Evolutionary conservation across 2,113 vertebrate genomes (phyloP).

Genomic region (Salminus brasiliensis): DNA sequence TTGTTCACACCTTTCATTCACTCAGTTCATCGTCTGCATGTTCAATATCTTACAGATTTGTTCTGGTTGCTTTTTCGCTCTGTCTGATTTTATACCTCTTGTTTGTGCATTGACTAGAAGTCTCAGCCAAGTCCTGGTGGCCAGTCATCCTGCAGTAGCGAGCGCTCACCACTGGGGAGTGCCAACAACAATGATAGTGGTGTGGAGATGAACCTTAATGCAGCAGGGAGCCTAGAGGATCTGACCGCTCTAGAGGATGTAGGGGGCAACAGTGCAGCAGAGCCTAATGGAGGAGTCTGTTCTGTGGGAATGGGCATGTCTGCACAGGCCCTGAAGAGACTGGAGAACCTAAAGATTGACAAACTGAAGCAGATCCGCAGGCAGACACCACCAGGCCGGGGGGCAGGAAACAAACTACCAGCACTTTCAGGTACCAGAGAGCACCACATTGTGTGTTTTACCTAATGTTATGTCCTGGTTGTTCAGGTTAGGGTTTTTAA

Average conservation of each 20-base stretch:
- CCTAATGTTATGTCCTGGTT: not conserved
- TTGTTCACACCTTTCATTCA: not conserved
- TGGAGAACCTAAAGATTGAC: slow-evolving; percentile 95
- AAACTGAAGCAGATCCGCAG: slow-evolving; percentile 90
- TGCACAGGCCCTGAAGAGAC: slow-evolving; percentile 84
- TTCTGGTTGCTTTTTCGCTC: not conserved
- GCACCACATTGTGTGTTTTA: not conserved
- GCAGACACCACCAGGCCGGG: slow-evolving; percentile 72
- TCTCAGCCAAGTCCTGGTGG: slow-evolving; percentile 91
- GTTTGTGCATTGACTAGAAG: slow-evolving; percentile 76
- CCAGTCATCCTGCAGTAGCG: slow-evolving; percentile 96
- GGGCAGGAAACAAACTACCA: slow-evolving; percentile 80
- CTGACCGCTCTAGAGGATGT: slow-evolving; percentile 89
- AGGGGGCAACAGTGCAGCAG: slow-evolving; percentile 66
- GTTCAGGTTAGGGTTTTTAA: not conserved
- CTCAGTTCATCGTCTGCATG: not conserved
- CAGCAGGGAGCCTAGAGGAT: slow-evolving; percentile 91
- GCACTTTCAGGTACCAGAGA: slow-evolving; percentile 80
- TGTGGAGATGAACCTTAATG: slow-evolving; percentile 93
- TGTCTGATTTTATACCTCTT: not conserved
- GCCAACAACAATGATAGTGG: slow-evolving; percentile 96
- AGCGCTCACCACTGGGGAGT: slow-evolving; percentile 92
- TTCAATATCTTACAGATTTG: not conserved
- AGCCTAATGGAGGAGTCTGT: slow-evolving; percentile 68
- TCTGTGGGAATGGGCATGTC: slow-evolving; percentile 81